Percentiles rank a stretch among this genome's conserved stretches.
Evolutionary conservation across 1,140 invertebrate species (phyloP).

Genomic region (Harpegnathos saltator): DNA sequence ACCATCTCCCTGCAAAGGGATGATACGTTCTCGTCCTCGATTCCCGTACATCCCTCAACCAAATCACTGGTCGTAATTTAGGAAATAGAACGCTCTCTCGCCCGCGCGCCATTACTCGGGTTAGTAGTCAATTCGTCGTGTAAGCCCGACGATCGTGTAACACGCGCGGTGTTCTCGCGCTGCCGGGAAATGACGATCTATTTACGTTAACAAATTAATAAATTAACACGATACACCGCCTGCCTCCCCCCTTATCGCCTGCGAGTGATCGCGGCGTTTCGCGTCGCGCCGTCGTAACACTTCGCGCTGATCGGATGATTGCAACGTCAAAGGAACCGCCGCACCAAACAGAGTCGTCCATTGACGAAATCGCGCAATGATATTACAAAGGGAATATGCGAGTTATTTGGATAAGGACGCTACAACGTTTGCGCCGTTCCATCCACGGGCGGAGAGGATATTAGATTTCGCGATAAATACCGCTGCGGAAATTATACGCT

Average conservation of each 20-base stretch:
- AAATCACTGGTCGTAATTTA: slow-evolving; percentile 56
- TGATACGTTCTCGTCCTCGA: slow-evolving; percentile 18
- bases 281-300: neutral
- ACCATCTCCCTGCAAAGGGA: neutral
- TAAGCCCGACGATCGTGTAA: neutral
- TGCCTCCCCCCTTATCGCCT: neutral
- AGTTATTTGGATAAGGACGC: neutral
- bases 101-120: neutral
- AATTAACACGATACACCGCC: no score
- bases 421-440: neutral
- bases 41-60: slow-evolving; percentile 37
- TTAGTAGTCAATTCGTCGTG: slow-evolving; percentile 26
- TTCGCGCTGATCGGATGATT: neutral
- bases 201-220: slow-evolving; percentile 6
- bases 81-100: slow-evolving; percentile 45
- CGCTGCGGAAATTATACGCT: slow-evolving; percentile 36
- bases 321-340: neutral
- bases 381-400: neutral
- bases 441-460: slow-evolving; percentile 1
- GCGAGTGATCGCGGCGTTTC: neutral
- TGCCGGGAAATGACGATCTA: neutral
- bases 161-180: neutral
- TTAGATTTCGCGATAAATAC: slow-evolving; percentile 38
- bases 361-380: no score
- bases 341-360: no score